phyloP scores from a whole-genome alignment of 2,888 invertebrate species.

The Cerceris ruficornis region DNA sequence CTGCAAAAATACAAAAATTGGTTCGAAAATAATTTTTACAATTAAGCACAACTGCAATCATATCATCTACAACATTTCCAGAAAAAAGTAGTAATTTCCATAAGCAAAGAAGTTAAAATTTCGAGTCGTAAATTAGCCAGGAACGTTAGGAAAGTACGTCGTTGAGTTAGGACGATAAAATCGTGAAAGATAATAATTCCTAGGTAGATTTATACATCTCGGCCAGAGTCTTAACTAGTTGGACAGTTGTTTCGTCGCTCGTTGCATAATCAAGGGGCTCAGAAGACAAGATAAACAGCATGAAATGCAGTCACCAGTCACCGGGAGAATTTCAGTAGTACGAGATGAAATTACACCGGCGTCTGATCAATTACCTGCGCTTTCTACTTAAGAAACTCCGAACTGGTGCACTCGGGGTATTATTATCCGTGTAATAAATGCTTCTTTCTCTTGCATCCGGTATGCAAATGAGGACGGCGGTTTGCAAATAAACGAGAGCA shows the following conservation, averaged over 20 bases:
- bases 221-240: slow-evolving; percentile 15
- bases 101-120: background rate
- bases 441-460: too few species aligned
- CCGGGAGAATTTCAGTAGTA: slow-evolving; percentile 26
- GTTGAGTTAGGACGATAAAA: background rate
- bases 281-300: slow-evolving; percentile 14
- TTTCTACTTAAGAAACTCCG: background rate
- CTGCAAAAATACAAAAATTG: too few species aligned
- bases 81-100: too few species aligned
- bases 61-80: too few species aligned
- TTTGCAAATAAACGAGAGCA: too few species aligned
- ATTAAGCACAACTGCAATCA: too few species aligned
- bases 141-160: background rate
- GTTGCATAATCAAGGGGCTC: background rate
- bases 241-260: slow-evolving; percentile 14
- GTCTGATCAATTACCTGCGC: background rate
- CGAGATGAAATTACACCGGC: slow-evolving; percentile 10
- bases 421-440: too few species aligned
- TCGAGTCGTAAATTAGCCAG: background rate
- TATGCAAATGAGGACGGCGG: too few species aligned
- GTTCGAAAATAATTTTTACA: too few species aligned
- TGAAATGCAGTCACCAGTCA: background rate
- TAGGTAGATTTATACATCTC: background rate
- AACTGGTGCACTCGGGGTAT: background rate
- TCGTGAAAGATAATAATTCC: background rate